Conservation (phyloP, 1,140 invertebrate genomes). For the Caenorhabditis briggsae region DNA sequence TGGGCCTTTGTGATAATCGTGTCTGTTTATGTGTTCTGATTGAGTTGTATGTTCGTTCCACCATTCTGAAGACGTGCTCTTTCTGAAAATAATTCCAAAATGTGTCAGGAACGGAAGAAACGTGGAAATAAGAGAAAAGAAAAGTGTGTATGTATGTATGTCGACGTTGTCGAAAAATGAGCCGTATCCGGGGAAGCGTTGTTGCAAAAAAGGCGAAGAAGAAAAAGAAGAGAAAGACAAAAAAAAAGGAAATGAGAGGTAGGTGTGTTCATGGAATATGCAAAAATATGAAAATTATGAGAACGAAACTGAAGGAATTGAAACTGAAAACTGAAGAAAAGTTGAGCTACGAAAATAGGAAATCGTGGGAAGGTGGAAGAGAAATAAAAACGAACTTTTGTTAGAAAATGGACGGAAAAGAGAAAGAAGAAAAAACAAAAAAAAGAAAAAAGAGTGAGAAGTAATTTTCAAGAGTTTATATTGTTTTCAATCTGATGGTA, state of each 20-base stretch:
- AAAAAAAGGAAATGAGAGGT: background rate
- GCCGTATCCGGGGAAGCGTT: conserved; percentile 45
- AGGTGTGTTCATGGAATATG: conserved; percentile 46
- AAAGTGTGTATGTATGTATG: background rate
- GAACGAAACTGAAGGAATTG: conserved; percentile 9
- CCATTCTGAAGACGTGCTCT: background rate
- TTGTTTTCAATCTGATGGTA: conserved; percentile 19
- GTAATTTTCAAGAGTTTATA: conserved; percentile 43
- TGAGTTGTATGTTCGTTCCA: conserved; percentile 38
- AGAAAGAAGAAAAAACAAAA: background rate
- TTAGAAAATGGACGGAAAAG: background rate
- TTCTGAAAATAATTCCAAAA: background rate
- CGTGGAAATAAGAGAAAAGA: background rate
- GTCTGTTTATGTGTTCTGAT: conserved; percentile 47
- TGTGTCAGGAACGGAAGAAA: conserved; percentile 9
- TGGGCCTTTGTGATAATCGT: conserved; percentile 16
- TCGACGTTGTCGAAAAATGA: conserved; percentile 41
- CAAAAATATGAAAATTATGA: conserved; percentile 24
- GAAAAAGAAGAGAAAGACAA: background rate
- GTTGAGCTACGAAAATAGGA: background rate
- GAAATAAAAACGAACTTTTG: background rate
- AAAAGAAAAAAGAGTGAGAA: conserved; percentile 7
- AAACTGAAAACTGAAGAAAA: background rate
- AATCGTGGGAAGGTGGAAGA: background rate
- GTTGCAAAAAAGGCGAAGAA: conserved; percentile 12